Evolutionary conservation across 2,797 vertebrate genomes (phyloP).

Genomic region (Ciconia nigra): DNA sequence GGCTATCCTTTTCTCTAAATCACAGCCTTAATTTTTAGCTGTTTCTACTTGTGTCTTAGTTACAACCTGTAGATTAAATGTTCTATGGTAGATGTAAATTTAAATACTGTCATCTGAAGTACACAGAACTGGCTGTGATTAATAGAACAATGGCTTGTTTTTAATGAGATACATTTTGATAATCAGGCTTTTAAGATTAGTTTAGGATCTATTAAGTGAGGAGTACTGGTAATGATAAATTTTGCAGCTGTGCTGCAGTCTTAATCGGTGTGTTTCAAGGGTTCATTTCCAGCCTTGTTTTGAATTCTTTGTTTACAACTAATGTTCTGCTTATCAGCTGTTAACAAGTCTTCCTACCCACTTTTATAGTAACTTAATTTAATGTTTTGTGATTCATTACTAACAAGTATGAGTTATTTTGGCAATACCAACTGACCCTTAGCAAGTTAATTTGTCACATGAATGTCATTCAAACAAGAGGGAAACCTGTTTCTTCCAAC

Average conservation of each 20-base stretch:
- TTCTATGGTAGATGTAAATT: background rate
- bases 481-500: slow-evolving; percentile 61
- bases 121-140: background rate
- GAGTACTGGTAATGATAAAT: background rate
- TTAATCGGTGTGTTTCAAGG: background rate
- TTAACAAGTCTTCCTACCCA: background rate
- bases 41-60: background rate
- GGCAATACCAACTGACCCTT: slow-evolving; percentile 41
- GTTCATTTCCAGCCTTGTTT: slow-evolving; percentile 9
- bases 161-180: background rate
- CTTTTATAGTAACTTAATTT: background rate
- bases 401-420: slow-evolving; percentile 34
- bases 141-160: background rate
- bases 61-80: background rate
- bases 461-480: slow-evolving; percentile 61
- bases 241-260: background rate
- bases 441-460: slow-evolving; percentile 49
- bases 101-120: background rate
- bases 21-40: background rate
- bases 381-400: slow-evolving; percentile 28
- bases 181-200: background rate
- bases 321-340: background rate
- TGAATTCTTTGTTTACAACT: slow-evolving; percentile 13
- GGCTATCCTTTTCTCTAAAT: background rate
- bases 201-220: background rate